Evolutionary conservation across 2,113 vertebrate genomes (phyloP).

Genomic region (Cryptotis parvus): DNA sequence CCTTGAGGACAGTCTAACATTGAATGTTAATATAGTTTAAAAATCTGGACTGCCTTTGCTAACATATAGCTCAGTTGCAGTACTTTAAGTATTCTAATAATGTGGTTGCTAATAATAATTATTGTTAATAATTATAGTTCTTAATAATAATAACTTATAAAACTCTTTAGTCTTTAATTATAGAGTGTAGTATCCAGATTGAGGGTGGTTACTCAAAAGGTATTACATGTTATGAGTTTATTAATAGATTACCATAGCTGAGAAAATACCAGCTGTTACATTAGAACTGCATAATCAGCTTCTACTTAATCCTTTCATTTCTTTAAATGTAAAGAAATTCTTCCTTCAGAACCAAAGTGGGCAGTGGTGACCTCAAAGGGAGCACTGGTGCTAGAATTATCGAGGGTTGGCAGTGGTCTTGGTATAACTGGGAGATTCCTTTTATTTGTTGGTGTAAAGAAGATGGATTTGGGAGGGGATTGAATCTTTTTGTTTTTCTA

Average conservation of each 20-base stretch:
- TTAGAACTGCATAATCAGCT: slow-evolving; percentile 11
- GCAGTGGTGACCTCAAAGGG: too few species aligned
- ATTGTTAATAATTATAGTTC: too few species aligned
- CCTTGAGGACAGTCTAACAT: slow-evolving; percentile 25
- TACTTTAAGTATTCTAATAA: slow-evolving; percentile 76
- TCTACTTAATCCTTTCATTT: slow-evolving; percentile 46
- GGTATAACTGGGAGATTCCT: too few species aligned
- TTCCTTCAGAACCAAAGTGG: neutral
- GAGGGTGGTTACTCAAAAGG: slow-evolving; percentile 40
- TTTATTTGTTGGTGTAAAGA: too few species aligned
- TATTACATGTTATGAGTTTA: slow-evolving; percentile 55
- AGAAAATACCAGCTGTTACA: slow-evolving; percentile 55
- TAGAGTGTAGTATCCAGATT: slow-evolving; percentile 44
- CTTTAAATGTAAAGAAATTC: too few species aligned
- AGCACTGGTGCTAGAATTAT: too few species aligned
- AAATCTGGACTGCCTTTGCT: slow-evolving; percentile 60
- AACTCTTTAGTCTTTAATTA: slow-evolving; percentile 58
- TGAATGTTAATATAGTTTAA: slow-evolving; percentile 50
- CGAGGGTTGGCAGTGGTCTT: too few species aligned
- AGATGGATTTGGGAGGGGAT: too few species aligned
- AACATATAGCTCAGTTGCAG: slow-evolving; percentile 68
- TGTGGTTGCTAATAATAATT: too few species aligned
- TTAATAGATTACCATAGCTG: slow-evolving; percentile 68
- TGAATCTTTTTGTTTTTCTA: too few species aligned
- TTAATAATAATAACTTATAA: too few species aligned